Evolutionary conservation across 1,140 invertebrate genomes (phyloP).

Genomic region (Papilio polytes): DNA sequence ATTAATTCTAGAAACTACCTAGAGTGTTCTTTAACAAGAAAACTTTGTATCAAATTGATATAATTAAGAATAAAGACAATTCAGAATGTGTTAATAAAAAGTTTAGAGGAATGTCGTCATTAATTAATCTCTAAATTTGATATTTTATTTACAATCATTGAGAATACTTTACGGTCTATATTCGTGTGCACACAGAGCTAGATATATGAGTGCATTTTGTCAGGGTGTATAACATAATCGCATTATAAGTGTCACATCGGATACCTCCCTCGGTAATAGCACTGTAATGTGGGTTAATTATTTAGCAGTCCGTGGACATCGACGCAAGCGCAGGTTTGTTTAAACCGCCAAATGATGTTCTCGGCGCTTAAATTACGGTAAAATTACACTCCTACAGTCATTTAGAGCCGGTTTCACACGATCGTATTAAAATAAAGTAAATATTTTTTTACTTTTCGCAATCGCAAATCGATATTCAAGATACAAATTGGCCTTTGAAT

Average conservation of each 20-base stretch:
- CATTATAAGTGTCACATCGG: conserved; percentile 35
- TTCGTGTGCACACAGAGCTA: conserved; percentile 20
- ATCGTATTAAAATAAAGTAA: conserved; percentile 18
- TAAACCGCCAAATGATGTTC: conserved; percentile 17
- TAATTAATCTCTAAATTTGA: not conserved
- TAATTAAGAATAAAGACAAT: not conserved
- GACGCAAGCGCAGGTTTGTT: conserved; percentile 42
- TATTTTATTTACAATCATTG: not conserved
- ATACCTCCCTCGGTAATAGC: conserved; percentile 31
- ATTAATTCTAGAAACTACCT: too few species aligned
- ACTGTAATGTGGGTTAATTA: conserved; percentile 54
- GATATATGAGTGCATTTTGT: not conserved
- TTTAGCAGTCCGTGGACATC: conserved; percentile 45
- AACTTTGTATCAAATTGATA: too few species aligned
- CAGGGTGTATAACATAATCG: conserved; percentile 34
- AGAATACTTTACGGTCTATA: conserved; percentile 6
- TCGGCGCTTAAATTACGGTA: conserved; percentile 34
- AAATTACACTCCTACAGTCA: conserved; percentile 25
- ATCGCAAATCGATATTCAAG: conserved; percentile 16
- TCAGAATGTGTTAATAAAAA: not conserved
- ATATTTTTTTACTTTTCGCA: not conserved
- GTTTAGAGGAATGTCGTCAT: not conserved
- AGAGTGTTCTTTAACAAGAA: too few species aligned
- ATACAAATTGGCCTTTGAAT: conserved; percentile 26
- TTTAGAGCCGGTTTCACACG: conserved; percentile 25